These are phyloP conservation scores for Manis pentadactyla DNA, from an alignment of 2,797 vertebrate species.

Conservation along the genomic window DNA sequence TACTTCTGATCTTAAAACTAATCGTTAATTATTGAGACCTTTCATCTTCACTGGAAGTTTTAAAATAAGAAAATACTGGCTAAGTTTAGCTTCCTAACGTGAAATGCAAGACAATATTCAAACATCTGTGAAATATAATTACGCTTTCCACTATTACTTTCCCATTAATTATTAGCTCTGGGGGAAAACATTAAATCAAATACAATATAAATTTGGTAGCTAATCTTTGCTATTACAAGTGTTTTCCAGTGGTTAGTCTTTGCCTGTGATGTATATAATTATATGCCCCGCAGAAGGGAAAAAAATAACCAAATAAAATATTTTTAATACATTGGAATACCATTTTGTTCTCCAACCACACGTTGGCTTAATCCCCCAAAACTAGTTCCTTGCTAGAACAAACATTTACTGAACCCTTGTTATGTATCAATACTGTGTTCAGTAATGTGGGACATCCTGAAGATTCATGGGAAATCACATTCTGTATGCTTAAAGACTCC, in stretches of 20 bases:
- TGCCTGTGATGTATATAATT: constrained; percentile 36
- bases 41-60: constrained; percentile 37
- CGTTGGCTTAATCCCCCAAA: not conserved
- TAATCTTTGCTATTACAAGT: constrained; percentile 58
- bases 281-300: not conserved
- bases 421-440: not conserved
- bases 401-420: not conserved
- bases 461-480: not conserved
- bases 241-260: constrained; percentile 50
- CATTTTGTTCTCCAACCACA: constrained; percentile 38
- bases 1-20: constrained; percentile 52
- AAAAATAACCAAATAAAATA: constrained; percentile 22
- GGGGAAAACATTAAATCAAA: constrained; percentile 70
- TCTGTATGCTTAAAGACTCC: not conserved
- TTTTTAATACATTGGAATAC: constrained; percentile 39
- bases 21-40: constrained; percentile 48
- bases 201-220: constrained; percentile 42
- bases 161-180: constrained; percentile 57
- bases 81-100: constrained; percentile 53
- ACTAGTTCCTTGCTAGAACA: constrained; percentile 3
- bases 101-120: constrained; percentile 40
- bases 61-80: constrained; percentile 51
- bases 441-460: not conserved
- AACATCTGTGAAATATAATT: constrained; percentile 64
- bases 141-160: constrained; percentile 54